Evolutionary conservation across 2,888 invertebrate genomes (phyloP), one percentile per base, ranked within the genome.

Genomic region (Drosophila eohydei): DNA sequence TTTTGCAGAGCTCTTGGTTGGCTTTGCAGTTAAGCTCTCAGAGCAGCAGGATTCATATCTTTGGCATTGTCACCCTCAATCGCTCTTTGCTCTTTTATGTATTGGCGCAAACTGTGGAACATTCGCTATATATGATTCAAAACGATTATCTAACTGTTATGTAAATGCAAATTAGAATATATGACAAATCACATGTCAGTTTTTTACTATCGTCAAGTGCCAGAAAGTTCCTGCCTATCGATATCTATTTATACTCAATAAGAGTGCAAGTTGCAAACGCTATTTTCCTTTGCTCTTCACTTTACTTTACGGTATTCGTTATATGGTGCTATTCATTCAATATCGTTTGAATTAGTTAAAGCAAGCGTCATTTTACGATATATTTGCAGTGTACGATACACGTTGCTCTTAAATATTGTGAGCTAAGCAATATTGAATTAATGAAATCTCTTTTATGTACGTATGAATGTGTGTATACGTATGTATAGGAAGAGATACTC

Each of bases 121-220:
- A 64, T 9, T 41, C 58, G 4, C 36, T 68, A 6, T 64, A 68
- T 16, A 64, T 68, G 54, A 54, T 41, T 11, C 64, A 56, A 58
- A 26, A 63, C n/a, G 54, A 61, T 46, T 71, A 50, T 57, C 26
- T 32, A 16, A 38, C 26, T 9, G 40, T 63, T 28, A 58, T 51
- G 54, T 58, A 14, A 48, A 36, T 1, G 41, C 1, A 1, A 41
- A 41, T 16, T 16, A 2, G 0, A 34, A 34, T 34, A 34, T 30
- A 7, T 40, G 3, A n/a, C n/a, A 40, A 40, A 4, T 34, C 11
- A 11, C 34, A 21, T 21, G 21, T 1, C 21, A 1, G 21, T 21
- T 3, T 1, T n/a, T n/a, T 8, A 43, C 11, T 21, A 12, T 43
- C 12, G 43, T 4, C 4, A 43, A 21, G 43, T 41, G 16, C 1